Base-by-base conservation (phyloP, 2,797 vertebrate species). In the Intellagama lesueurii region DNA sequence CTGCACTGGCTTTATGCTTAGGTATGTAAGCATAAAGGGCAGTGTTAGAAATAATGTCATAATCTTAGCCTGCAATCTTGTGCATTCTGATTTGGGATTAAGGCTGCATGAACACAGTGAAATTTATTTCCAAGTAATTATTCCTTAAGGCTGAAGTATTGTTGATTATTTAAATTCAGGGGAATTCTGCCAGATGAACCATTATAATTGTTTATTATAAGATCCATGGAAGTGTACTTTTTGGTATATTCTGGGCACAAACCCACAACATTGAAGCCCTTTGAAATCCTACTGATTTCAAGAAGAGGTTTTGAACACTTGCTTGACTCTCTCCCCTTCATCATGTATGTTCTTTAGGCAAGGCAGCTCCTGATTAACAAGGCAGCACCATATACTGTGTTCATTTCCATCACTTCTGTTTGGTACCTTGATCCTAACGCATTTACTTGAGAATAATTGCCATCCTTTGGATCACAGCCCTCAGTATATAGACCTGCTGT, bases 141-240 rank as follows among this genome's bases (percentile, higher is more conserved):
- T 22, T 69, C 56, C 40, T 60, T n/a, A 22, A 0, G 22, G 49
- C 4, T 77, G 22, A 14, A 30, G 26, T 80, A 6, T 32, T 24
- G 16, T 76, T 77, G 19, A 47, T n/a, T 28, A 47, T 16, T 86
- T 78, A 47, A 76, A 35, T 12, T 49, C 30, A 26, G 30, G 64
- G 8, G 32, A 22, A 16, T 68, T 30, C 7, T 16, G 70, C 30
- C 1, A 26, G 24, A 40, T 40, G 64, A 47, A 32, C 0, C 35
- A 11, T 75, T 80, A 79, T 8, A 52, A 12, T 11, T 7, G 2
- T 11, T 2, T 9, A 0, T 60, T 17, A 60, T 1, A 89, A 32
- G 26, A 30, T 91, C 88, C 94, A 93, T n/a, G 89, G 92, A 93
- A 87, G 93, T 94, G 88, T 88, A 0, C 78, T 49, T 49, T 22